Percentiles rank a stretch among this genome's conserved stretches.
These are phyloP conservation scores for Pseudotriccus pelzelni DNA, from an alignment of 2,797 vertebrate genomes.

Conservation along the genomic window DNA sequence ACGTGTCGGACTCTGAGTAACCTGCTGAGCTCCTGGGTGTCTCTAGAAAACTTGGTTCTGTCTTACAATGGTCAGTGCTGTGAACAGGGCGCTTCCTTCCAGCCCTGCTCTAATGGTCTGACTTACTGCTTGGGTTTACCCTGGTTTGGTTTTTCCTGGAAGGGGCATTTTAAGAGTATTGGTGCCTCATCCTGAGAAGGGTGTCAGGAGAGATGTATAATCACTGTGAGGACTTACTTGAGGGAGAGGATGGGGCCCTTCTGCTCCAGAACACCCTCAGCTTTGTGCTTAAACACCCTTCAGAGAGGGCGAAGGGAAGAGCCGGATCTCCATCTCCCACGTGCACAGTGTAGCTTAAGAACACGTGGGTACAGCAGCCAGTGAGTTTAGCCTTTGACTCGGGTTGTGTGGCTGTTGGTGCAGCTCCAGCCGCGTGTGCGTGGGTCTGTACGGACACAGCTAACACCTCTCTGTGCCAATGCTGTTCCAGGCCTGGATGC, in stretches of 20 bases:
- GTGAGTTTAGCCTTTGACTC: background rate
- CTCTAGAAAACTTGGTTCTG: constrained; percentile 80
- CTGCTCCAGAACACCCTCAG: background rate
- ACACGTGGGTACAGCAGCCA: accelerated
- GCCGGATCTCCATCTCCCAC: background rate
- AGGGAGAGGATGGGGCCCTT: background rate
- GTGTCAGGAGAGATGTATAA: background rate
- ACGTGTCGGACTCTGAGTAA: constrained; percentile 76
- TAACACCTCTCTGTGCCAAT: constrained; percentile 31
- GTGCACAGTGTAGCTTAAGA: background rate
- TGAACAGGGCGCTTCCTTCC: background rate
- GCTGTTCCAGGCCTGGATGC: constrained; percentile 73
- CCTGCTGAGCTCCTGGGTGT: constrained; percentile 81
- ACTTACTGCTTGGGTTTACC: background rate
- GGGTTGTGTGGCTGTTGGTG: accelerated
- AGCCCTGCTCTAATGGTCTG: background rate
- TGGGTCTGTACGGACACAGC: background rate
- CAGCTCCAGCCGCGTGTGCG: background rate
- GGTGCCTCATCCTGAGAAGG: background rate
- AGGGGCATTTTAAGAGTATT: background rate
- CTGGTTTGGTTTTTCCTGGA: background rate
- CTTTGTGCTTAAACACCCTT: accelerated
- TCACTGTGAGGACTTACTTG: background rate
- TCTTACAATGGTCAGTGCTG: constrained; percentile 80
- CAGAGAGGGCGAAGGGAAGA: background rate